Conservation (phyloP, 2,888 invertebrate genomes). For the Rhimphoctona megacephalus region DNA sequence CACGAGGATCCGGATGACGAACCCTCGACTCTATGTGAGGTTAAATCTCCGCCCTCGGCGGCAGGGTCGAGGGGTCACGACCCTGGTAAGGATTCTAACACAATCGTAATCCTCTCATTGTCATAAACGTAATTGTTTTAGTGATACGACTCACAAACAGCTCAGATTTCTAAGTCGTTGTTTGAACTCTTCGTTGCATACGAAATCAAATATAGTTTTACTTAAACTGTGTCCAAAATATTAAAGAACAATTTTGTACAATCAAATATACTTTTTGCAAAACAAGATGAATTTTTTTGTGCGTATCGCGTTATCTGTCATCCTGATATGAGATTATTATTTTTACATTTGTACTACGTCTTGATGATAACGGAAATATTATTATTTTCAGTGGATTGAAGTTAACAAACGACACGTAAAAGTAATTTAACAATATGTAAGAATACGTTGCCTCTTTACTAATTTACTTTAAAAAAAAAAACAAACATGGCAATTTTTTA, state of each 20-base stretch:
- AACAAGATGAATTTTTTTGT: not conserved
- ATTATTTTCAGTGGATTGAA: not conserved
- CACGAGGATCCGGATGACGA: conserved; percentile 21
- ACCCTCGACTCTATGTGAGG: not conserved
- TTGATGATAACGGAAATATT: not conserved
- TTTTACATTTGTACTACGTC: not conserved
- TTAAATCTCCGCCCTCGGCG: not conserved
- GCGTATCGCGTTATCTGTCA: not conserved
- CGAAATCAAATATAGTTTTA: not conserved
- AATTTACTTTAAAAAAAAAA: too few species aligned
- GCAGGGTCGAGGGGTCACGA: conserved; percentile 6
- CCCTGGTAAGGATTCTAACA: not conserved
- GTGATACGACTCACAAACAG: not conserved
- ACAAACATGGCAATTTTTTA: too few species aligned
- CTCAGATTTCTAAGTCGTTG: not conserved
- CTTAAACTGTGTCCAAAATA: not conserved
- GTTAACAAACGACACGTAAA: not conserved
- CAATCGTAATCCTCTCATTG: not conserved
- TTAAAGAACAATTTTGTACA: not conserved
- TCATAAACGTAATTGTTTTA: not conserved
- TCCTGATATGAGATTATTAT: not conserved
- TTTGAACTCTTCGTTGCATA: not conserved
- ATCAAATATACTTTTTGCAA: not conserved
- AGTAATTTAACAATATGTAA: not conserved
- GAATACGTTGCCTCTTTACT: too few species aligned